Evolutionary conservation across 2,113 vertebrate genomes (phyloP), one percentile per base, ranked within the genome.

Genomic region (Callipepla californica): DNA sequence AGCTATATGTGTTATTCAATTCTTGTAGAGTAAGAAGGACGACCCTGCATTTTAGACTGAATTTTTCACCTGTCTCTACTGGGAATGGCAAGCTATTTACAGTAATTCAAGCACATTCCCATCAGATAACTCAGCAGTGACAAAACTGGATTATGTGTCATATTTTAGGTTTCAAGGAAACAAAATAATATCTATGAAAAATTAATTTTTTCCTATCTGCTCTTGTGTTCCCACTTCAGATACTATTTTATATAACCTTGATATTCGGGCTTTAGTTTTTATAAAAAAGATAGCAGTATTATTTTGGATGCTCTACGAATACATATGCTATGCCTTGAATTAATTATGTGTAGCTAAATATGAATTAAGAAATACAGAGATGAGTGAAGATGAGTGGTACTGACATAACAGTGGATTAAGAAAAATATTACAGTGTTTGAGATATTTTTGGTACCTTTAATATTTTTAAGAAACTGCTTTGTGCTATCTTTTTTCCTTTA

Each of bases 1-100:
- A 67, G 20, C 25, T 10, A 38, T 26, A 25, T 38, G 13, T 17
- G 14, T 88, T 67, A 53, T 11, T 25, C 15, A 63, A 0, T 78
- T 93, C 32, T 61, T 86, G 30, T 22, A 65, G 44, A 26, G 19
- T 53, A 58, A 69, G 63, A 83, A 77, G 15, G 13, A 48, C 7
- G 53, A 88, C 21, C 4, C 26, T 87, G 8, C 3, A 72, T 80
- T 90, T 93, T 73, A 82, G 45, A 75, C 73, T 84, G 45, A 94
- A 80, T 94, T 92, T 94, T 88, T 18, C 50, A 87, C 68, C 57
- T 48, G 9, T 76, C 17, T 72, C 61, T 72, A 5, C 22, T 77
- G 47, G 38, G 72, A 94, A 91, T 72, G 79, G 59, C 25, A 91
- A 87, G 28, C 22, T 88, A 75, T 92, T 95, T 92, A 77, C 50